These are phyloP conservation scores for Heliconius hermathena DNA, from an alignment of 1,140 invertebrate genomes.

Conservation along the genomic window DNA sequence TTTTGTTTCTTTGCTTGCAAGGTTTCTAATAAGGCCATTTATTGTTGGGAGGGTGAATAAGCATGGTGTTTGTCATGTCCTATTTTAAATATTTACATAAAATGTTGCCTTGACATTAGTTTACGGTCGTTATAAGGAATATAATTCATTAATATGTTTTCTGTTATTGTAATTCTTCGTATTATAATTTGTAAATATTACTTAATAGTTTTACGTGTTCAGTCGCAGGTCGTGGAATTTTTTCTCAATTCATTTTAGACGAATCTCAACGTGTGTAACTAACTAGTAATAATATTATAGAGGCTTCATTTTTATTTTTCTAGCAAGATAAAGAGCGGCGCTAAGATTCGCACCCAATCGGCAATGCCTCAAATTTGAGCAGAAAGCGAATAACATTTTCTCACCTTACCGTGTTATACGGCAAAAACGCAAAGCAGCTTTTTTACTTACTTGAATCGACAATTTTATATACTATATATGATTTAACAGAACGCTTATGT, in stretches of 20 bases:
- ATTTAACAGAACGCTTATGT: too few species aligned
- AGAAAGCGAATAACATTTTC: too few species aligned
- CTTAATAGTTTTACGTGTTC: background rate
- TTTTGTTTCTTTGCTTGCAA: background rate
- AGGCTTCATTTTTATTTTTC: too few species aligned
- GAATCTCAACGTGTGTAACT: background rate
- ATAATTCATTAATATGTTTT: background rate
- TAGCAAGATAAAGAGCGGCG: too few species aligned
- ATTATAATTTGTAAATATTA: background rate
- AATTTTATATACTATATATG: too few species aligned
- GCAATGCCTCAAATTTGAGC: too few species aligned
- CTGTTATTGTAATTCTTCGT: slow-evolving; percentile 3
- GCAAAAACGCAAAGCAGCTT: too few species aligned
- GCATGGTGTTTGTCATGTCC: background rate
- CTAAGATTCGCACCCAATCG: too few species aligned
- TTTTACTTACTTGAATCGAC: too few species aligned
- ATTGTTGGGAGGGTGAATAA: background rate
- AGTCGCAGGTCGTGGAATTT: background rate
- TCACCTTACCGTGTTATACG: too few species aligned
- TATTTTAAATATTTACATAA: slow-evolving; percentile 1
- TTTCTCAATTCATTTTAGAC: background rate
- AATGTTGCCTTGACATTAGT: background rate
- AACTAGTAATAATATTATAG: background rate
- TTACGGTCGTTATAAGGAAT: background rate
- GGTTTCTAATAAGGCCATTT: background rate